Conservation (phyloP, 1,140 invertebrate genomes). For the Coelopa frigida region DNA sequence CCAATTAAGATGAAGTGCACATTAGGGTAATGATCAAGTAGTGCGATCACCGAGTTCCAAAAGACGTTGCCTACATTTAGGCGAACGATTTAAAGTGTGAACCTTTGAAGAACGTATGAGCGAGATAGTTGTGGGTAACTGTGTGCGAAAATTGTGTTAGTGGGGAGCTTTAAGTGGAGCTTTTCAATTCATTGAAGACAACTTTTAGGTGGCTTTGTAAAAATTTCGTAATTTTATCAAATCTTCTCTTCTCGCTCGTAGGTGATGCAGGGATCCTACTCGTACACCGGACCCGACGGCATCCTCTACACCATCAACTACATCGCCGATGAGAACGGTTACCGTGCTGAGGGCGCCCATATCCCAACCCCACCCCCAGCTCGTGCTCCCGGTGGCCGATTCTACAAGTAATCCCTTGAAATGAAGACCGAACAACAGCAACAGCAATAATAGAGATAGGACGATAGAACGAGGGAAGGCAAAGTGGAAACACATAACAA, state of each 20-base stretch:
- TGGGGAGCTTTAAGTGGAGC: slow-evolving; percentile 6
- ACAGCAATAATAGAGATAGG: too few species aligned
- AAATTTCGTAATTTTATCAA: slow-evolving; percentile 13
- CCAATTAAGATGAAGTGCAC: too few species aligned
- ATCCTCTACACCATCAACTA: slow-evolving; percentile 54
- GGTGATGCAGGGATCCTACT: slow-evolving; percentile 55
- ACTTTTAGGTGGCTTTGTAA: background rate
- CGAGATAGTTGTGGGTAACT: too few species aligned
- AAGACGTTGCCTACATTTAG: too few species aligned
- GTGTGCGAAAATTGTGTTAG: too few species aligned
- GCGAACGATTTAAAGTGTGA: too few species aligned
- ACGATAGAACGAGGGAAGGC: too few species aligned
- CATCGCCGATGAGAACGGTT: slow-evolving; percentile 62
- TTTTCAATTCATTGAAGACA: background rate
- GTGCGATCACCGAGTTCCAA: too few species aligned
- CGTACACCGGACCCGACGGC: slow-evolving; percentile 60
- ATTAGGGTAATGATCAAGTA: too few species aligned
- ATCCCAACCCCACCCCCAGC: slow-evolving; percentile 53
- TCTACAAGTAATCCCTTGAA: slow-evolving; percentile 34
- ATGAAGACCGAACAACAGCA: too few species aligned
- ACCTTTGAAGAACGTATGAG: too few species aligned
- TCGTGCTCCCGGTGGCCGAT: slow-evolving; percentile 26
- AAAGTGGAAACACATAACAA: too few species aligned
- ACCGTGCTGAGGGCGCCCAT: slow-evolving; percentile 51
- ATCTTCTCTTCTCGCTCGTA: slow-evolving; percentile 35